A percentile compares a stretch with the other conserved stretches of the same genome.
Evolutionary conservation across 1,140 invertebrate genomes (phyloP).

Genomic region (Heterodera carotae): DNA sequence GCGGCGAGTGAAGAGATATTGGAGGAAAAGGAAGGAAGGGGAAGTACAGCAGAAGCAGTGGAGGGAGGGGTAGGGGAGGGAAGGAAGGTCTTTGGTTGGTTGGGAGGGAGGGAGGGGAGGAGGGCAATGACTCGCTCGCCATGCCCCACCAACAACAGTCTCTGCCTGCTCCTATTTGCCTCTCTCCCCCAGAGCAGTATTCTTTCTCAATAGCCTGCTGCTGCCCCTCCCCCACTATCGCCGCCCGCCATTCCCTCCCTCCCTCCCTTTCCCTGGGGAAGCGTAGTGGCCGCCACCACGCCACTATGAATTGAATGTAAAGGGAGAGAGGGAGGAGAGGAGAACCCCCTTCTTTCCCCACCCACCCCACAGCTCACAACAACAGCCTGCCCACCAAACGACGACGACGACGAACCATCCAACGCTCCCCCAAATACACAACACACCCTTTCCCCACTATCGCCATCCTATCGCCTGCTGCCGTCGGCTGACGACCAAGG

Average conservation of each 20-base stretch:
- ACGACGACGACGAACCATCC: background rate
- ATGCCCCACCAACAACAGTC: background rate
- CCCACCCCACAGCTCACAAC: background rate
- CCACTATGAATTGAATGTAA: background rate
- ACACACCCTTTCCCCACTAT: background rate
- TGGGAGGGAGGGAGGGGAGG: background rate
- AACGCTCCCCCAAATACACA: background rate
- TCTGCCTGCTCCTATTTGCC: background rate
- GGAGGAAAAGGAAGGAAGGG: background rate
- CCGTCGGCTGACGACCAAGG: background rate
- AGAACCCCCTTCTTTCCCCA: too few species aligned
- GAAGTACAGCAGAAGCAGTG: too few species aligned
- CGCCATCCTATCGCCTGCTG: background rate
- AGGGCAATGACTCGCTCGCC: conserved; percentile 1
- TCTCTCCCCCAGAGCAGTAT: background rate
- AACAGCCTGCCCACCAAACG: background rate
- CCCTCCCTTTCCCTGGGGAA: background rate
- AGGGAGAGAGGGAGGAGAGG: too few species aligned
- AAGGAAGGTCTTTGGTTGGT: background rate
- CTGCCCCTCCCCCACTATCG: background rate
- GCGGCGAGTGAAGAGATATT: conserved; percentile 1
- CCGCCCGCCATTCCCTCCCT: background rate
- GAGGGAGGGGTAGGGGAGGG: too few species aligned
- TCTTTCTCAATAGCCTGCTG: background rate
- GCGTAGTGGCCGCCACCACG: background rate